Evolutionary conservation across 2,797 vertebrate genomes (phyloP).

Genomic region (Poeciliopsis paucimaculata): DNA sequence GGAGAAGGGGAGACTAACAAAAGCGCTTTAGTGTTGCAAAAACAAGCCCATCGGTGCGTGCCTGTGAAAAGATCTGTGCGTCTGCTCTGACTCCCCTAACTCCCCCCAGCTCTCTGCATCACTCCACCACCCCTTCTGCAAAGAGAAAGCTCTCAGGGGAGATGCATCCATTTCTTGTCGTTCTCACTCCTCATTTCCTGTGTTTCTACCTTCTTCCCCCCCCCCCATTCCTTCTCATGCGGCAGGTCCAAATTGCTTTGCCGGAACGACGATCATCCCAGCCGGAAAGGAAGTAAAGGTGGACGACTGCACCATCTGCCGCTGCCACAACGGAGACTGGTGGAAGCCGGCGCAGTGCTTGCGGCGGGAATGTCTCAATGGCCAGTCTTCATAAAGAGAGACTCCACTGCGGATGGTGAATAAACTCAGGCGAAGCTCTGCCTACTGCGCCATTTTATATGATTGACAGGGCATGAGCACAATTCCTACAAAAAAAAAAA

Average conservation of each 20-base stretch:
- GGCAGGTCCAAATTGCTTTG: conserved; percentile 99
- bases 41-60: conserved; percentile 83
- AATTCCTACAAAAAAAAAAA: conserved; percentile 64
- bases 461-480: conserved; percentile 83
- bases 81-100: conserved; percentile 76
- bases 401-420: conserved; percentile 59
- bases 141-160: conserved; percentile 70
- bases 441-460: conserved; percentile 76
- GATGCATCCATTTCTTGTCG: conserved; percentile 63
- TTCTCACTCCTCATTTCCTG: conserved; percentile 60
- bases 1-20: conserved; percentile 81
- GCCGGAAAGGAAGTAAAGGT: conserved; percentile 99
- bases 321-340: conserved; percentile 99
- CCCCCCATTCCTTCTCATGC: conserved; percentile 50
- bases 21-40: conserved; percentile 84
- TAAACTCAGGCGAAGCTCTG: conserved; percentile 72
- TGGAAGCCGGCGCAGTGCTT: conserved; percentile 99
- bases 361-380: conserved; percentile 97
- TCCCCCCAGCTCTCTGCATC: conserved; percentile 71
- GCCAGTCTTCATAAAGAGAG: conserved; percentile 88
- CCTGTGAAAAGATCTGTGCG: conserved; percentile 81
- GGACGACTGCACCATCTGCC: conserved; percentile 99
- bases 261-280: conserved; percentile 98
- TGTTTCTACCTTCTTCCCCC: conserved; percentile 23
- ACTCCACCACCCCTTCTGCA: conserved; percentile 62